Evolutionary conservation across 2,888 invertebrate species (phyloP).

Genomic region (Corbicula japonica): DNA sequence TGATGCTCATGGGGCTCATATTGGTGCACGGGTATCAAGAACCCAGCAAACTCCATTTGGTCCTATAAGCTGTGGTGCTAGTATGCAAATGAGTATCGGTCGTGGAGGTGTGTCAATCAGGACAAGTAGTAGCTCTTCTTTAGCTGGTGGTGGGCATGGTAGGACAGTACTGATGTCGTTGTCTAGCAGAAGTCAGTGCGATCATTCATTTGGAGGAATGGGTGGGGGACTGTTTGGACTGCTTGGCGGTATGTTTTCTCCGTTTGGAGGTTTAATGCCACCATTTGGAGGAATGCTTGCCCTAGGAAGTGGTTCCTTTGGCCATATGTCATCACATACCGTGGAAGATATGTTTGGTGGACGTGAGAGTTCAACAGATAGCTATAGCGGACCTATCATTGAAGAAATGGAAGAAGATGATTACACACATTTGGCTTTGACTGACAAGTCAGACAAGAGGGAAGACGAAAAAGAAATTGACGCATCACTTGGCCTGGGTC

Average conservation of each 20-base stretch:
- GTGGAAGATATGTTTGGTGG: too few species aligned
- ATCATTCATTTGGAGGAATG: background rate
- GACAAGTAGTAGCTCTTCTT: background rate
- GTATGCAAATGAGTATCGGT: conserved; percentile 25
- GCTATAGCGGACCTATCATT: conserved; percentile 23
- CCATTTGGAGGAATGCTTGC: background rate
- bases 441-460: background rate
- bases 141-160: background rate
- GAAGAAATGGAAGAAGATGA: conserved; percentile 16
- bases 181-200: background rate
- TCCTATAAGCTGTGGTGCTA: background rate
- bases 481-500: background rate
- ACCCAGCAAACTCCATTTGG: conserved; percentile 3
- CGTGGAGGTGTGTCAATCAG: background rate
- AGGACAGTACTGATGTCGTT: background rate
- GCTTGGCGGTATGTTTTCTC: background rate
- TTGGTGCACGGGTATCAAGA: conserved; percentile 1
- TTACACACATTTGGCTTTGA: too few species aligned
- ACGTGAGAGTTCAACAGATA: too few species aligned
- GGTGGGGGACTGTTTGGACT: background rate
- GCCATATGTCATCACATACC: background rate
- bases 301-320: background rate
- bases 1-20: conserved; percentile 1
- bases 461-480: background rate
- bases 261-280: conserved; percentile 5